Conservation (phyloP, 2,888 invertebrate genomes). For the Pristionchus entomophagus region DNA sequence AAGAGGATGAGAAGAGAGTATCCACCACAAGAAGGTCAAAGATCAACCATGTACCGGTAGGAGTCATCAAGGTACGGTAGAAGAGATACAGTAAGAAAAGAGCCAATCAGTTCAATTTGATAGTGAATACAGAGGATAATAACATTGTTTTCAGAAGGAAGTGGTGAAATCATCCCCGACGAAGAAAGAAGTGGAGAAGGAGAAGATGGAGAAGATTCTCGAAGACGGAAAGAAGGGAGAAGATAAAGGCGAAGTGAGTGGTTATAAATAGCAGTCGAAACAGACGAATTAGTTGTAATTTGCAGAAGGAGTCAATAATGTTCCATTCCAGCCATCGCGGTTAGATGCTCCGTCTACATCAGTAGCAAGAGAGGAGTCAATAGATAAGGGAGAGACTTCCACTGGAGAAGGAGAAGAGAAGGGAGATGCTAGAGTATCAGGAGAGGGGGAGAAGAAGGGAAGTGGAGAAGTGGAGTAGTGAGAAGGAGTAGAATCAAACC, state of each 20-base stretch:
- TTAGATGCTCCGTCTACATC: background rate
- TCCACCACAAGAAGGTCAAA: background rate
- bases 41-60: slow-evolving; percentile 10
- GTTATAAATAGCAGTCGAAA: no score
- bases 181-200: slow-evolving; percentile 1
- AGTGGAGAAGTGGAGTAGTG: background rate
- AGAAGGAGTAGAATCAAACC: slow-evolving; percentile 30
- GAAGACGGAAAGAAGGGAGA: background rate
- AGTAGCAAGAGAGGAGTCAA: background rate
- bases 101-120: no score
- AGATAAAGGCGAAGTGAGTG: background rate
- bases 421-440: background rate
- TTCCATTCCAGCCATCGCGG: background rate
- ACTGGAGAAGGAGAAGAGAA: background rate
- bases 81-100: background rate
- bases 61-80: background rate
- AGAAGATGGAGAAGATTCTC: background rate
- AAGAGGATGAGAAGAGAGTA: background rate
- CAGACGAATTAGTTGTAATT: background rate
- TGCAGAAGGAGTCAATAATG: background rate
- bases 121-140: background rate
- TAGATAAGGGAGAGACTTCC: background rate
- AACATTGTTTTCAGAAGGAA: background rate
- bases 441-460: background rate
- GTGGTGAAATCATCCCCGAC: background rate